phyloP scores from a whole-genome alignment of 2,888 invertebrate species.

The Netelia virgata region DNA sequence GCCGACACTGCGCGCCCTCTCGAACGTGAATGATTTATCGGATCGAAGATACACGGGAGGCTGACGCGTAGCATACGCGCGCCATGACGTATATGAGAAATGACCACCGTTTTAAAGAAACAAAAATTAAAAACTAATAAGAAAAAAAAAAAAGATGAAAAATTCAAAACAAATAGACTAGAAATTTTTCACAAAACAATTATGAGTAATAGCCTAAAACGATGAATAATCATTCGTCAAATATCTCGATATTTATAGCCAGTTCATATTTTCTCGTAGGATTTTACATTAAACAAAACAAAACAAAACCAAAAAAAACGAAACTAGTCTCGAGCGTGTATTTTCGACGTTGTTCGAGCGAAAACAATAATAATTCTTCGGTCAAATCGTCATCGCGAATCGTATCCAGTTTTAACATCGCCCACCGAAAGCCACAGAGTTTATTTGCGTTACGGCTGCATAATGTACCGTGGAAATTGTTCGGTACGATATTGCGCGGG shows the following conservation, averaged over 20 bases:
- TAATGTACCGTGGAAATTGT: constrained; percentile 32
- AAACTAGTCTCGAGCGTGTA: no score
- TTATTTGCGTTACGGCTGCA: constrained; percentile 51
- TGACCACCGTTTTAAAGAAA: not conserved
- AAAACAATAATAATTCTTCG: constrained; percentile 21
- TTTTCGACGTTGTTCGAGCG: not conserved
- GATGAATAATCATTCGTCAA: constrained; percentile 24
- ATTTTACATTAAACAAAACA: no score
- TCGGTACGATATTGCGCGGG: constrained; percentile 30
- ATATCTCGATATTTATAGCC: not conserved
- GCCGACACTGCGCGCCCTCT: constrained; percentile 17
- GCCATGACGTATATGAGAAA: constrained; percentile 30
- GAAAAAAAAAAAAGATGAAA: constrained; percentile 3
- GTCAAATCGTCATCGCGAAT: constrained; percentile 36
- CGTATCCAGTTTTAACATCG: not conserved
- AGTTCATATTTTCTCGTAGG: no score
- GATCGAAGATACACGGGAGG: constrained; percentile 42
- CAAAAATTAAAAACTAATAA: not conserved
- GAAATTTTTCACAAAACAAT: constrained; percentile 23
- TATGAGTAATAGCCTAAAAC: not conserved
- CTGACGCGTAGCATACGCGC: constrained; percentile 23
- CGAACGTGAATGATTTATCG: constrained; percentile 61
- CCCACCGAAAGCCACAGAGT: constrained; percentile 50
- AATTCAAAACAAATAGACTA: not conserved
- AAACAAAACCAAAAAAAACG: no score